Evolutionary conservation across 2,888 invertebrate species (phyloP), one percentile per base, ranked within the genome.

Genomic region (Limenitis arthemis): DNA sequence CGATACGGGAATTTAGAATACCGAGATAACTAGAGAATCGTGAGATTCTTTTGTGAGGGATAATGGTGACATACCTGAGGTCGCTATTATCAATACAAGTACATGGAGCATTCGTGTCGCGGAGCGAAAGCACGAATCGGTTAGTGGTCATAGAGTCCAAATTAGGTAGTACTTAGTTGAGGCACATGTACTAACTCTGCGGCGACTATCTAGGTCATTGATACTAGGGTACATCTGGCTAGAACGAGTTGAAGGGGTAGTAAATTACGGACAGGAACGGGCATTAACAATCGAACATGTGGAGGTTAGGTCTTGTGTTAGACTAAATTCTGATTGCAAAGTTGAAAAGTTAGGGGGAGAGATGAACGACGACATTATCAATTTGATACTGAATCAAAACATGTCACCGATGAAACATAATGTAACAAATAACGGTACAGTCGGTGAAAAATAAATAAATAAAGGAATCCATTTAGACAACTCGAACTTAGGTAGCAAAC

Each of bases 201-300:
- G 20, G 40, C 30, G 40, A 8, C 28, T 40, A 40, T 28, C 40
- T 40, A 40, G 40, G 20, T 40, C 40, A 20, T 8, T 40, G 28
- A 40, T 40, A 40, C 20, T 40, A 31, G 40, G 40, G 8, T 40
- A 62, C 33, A 49, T 49, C n/a, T 54, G 54, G 8, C 9, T 33
- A 33, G 33, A 33, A 33, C 33, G 33, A 9, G 33, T 33, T 2
- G 9, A 33, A 9, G 33, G 33, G 9, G 33, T 33, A 33, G 33
- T 33, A 9, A 33, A 33, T 9, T 33, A 9, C 33, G 33, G 33
- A 8, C 7, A 9, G 7, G 33, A 33, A 33, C 33, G 33, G 9
- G 9, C 33, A 5, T 33, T 33, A 9, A 33, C 33, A 9, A 33
- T 33, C 9, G 33, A 33, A 33, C 33, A 33, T 9, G 8, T 33